Evolutionary conservation across 2,113 vertebrate species (phyloP), one percentile per base, ranked within the genome.

Genomic region (Corythoichthys haematopterus): DNA sequence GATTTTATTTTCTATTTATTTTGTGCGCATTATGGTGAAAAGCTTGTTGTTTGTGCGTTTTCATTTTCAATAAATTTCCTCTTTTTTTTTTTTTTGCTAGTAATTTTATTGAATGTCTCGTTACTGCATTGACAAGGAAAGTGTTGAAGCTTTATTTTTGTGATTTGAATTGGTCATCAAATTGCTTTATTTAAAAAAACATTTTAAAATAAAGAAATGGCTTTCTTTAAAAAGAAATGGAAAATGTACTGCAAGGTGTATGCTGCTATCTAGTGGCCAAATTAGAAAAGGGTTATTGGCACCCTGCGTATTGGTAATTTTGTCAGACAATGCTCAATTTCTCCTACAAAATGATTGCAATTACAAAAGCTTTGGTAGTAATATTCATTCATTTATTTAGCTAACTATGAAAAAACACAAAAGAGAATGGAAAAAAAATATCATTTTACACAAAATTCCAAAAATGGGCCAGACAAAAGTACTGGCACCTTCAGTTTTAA

Each of bases 1-100:
- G 52, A 80, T 78, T 85, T 81, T 76, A 71, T 79, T 69, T 74
- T 80, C 12, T 84, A 85, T 88, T 87, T 85, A 90, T 89, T 82
- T 38, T 81, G 81, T 78, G 73, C 83, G 76, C 76, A 71, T 79
- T 84, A 64, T 70, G 82, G 66, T 82, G 68, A 76, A 86, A 68
- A 65, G 71, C 65, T 76, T 81, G 66, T 88, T 77, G 74, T 78
- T 70, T 85, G 65, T 84, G 78, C 73, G 79, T 84, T 86, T 74
- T 85, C 79, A 75, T 80, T 80, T 76, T 72, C 51, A 85, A 86
- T 86, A 80, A 88, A 88, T 75, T 69, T 75, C 75, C 43, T 78
- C n/a, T 81, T 85, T 89, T 86, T 88, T 75, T 81, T 84, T 88
- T 87, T 88, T 75, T 57, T 60, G 76, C 80, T 48, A 16, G 1